Evolutionary conservation across 2,888 invertebrate species (phyloP).

Genomic region (Chrysomela aeneicollis): DNA sequence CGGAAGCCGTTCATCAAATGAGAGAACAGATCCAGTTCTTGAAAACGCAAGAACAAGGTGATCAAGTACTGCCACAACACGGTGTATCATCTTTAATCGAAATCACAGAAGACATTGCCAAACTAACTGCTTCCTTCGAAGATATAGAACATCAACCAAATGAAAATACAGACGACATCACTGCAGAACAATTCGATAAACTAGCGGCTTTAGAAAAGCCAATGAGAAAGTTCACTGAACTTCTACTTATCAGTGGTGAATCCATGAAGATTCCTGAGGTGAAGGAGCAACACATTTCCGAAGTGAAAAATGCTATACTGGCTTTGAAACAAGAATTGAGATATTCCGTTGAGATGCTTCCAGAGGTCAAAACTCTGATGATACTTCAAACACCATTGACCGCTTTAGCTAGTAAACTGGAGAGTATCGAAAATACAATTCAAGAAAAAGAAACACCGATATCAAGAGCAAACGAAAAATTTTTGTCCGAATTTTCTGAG

Average conservation of each 20-base stretch:
- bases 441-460: slow-evolving; percentile 2
- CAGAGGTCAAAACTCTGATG: slow-evolving; percentile 29
- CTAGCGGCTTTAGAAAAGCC: slow-evolving; percentile 35
- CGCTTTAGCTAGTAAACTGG: neutral
- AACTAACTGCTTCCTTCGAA: slow-evolving; percentile 19
- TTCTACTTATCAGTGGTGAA: slow-evolving; percentile 35
- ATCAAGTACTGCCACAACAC: slow-evolving; percentile 28
- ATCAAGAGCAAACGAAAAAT: slow-evolving; percentile 25
- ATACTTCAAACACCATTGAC: slow-evolving; percentile 23
- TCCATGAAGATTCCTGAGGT: slow-evolving; percentile 34
- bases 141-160: slow-evolving; percentile 11
- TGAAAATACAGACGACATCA: slow-evolving; percentile 23
- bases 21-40: slow-evolving; percentile 31
- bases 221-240: slow-evolving; percentile 40
- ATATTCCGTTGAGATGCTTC: slow-evolving; percentile 9
- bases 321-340: slow-evolving; percentile 36
- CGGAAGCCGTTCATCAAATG: slow-evolving; percentile 24
- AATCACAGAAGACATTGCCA: slow-evolving; percentile 16
- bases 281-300: slow-evolving; percentile 32
- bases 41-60: slow-evolving; percentile 29
- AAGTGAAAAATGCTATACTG: slow-evolving; percentile 33
- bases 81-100: slow-evolving; percentile 36
- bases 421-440: neutral
- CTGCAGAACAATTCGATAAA: slow-evolving; percentile 8
- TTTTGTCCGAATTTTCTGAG: slow-evolving; percentile 17